Percentiles rank a stretch among this genome's conserved stretches.
These are phyloP conservation scores for Ceriagrion tenellum DNA, from an alignment of 2,888 invertebrate species.

Conservation along the genomic window DNA sequence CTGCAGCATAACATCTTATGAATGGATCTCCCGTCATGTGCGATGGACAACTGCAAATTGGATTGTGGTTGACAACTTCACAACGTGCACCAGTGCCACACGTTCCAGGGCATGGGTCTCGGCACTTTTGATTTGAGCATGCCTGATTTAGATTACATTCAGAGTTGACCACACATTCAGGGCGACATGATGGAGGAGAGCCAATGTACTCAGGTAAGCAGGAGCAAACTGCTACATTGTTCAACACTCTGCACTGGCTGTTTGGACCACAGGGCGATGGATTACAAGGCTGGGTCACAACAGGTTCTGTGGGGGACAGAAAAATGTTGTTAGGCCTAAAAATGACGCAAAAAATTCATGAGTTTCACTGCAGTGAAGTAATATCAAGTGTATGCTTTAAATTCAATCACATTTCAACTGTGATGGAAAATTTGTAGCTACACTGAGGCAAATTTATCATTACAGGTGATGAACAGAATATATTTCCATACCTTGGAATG, in stretches of 20 bases:
- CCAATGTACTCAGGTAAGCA: conserved; percentile 87
- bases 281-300: conserved; percentile 83
- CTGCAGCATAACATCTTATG: conserved; percentile 82
- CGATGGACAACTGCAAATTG: conserved; percentile 87
- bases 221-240: conserved; percentile 88
- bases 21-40: conserved; percentile 88
- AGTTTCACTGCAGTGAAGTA: too few species aligned
- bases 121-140: conserved; percentile 89
- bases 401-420: not conserved
- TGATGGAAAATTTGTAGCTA: not conserved
- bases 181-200: conserved; percentile 87
- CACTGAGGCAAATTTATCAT: not conserved
- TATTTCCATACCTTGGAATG: conserved; percentile 49
- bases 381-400: too few species aligned
- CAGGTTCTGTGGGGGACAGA: conserved; percentile 77
- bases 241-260: conserved; percentile 86
- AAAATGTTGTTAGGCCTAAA: not conserved
- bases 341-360: not conserved
- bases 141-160: conserved; percentile 88
- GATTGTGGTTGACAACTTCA: conserved; percentile 87
- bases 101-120: conserved; percentile 88
- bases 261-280: conserved; percentile 88
- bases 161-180: conserved; percentile 88
- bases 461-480: not conserved
- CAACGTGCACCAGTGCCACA: conserved; percentile 87